Conservation (phyloP, 2,797 vertebrate species). For the Tangara arthus region DNA sequence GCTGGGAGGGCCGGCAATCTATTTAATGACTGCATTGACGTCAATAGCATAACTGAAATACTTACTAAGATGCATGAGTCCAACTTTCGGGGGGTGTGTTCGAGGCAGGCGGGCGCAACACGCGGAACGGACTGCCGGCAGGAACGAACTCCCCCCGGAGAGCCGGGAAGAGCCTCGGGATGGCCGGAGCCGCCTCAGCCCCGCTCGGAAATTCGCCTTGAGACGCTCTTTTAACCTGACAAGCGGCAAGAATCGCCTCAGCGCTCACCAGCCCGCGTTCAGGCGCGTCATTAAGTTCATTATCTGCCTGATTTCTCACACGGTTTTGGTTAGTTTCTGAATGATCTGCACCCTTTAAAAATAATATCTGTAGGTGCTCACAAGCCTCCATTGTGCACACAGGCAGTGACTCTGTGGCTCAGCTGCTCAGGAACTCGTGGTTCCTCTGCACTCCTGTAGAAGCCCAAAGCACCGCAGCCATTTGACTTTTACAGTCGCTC, state of each 20-base stretch:
- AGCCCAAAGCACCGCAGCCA: background rate
- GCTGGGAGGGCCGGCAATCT: conserved; percentile 88
- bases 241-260: background rate
- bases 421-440: background rate
- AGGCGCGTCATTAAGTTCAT: background rate
- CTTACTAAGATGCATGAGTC: conserved; percentile 91
- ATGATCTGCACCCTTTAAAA: background rate
- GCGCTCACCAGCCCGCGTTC: background rate
- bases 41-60: conserved; percentile 99
- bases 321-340: background rate
- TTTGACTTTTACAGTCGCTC: background rate
- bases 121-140: conserved; percentile 70
- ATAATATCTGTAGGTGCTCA: background rate
- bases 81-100: conserved; percentile 82
- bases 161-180: background rate
- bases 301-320: background rate
- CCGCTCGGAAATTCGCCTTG: background rate
- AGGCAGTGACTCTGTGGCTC: background rate
- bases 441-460: background rate
- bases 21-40: conserved; percentile 99
- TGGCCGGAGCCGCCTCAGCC: background rate
- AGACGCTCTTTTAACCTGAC: rapidly evolving
- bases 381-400: background rate
- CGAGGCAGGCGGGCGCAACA: conserved; percentile 79
- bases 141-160: conserved; percentile 62